Base-by-base conservation (phyloP, 1,140 invertebrate genomes). In the Chelonus insularis region DNA sequence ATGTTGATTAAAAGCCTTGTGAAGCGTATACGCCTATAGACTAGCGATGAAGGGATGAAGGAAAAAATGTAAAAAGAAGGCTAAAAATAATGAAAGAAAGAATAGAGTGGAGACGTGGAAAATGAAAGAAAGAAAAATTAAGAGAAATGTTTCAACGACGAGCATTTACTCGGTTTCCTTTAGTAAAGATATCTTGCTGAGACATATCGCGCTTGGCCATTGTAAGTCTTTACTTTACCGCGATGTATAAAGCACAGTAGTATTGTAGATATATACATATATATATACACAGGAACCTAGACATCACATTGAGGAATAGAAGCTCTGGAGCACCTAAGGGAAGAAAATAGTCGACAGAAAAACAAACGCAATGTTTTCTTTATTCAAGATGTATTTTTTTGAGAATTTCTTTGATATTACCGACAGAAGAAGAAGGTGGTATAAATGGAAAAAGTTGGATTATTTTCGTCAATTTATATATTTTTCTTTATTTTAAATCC, bases 1-100 rank as follows among this genome's bases (percentile, higher is more conserved):
- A 61, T 64, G 61, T 60, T 69, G 68, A 69, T 69, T 69, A 69
- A 69, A 69, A 69, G 68, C 66, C 55, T 59, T 39, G 36, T 41
- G 60, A 63, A 65, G 60, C 63, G 56, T 65, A n/a, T n/a, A 25
- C 61, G 52, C 37, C 59, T 12, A 47, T 16, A 20, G 41, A 45
- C 63, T 57, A 62, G 67, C 55, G 41, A 55, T 18, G 55, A 45
- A 12, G 55, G 39, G 34, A 11, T 34, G 14, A 16, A 50, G 2
- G 5, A 25, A 50, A 25, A 25, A 50, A 25, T 21, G 20, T 2
- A 50, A 23, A 50, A 50, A 23, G n/a, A 18, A 50, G 5, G 21
- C 4, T 1, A 20, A 29, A 50, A 50, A 25, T 29, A 29, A 25
- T 4, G 9, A 1, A n/a, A 25, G 23, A 23, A 50, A 50, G 9